A percentile compares a stretch with the other conserved stretches of the same genome.
phyloP scores from a whole-genome alignment of 2,888 invertebrate species.

The Hirtodrosophila trivittata region DNA sequence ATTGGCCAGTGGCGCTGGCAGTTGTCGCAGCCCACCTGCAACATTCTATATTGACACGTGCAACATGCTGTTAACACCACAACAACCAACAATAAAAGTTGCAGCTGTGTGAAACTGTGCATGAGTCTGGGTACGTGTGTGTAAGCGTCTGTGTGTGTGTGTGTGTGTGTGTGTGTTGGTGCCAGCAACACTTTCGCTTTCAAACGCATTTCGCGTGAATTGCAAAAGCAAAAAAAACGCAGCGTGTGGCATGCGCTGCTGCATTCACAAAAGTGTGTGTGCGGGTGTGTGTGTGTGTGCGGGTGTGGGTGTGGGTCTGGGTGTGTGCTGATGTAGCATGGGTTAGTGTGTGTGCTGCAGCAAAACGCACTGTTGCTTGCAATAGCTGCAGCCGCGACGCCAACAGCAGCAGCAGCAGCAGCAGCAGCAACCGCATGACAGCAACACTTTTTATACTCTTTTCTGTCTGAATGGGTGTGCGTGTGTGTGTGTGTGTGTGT shows the following conservation, averaged over 20 bases:
- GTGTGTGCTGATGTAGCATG: constrained; percentile 26
- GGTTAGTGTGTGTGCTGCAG: constrained; percentile 49
- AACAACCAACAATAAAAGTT: constrained; percentile 44
- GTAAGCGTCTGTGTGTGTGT: constrained; percentile 31
- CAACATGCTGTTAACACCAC: constrained; percentile 77
- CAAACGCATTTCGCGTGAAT: constrained; percentile 75
- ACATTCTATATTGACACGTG: constrained; percentile 73
- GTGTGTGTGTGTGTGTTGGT: constrained; percentile 46
- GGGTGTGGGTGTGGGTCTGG: constrained; percentile 15
- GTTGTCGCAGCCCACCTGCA: constrained; percentile 60
- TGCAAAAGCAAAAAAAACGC: constrained; percentile 50
- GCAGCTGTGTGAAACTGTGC: constrained; percentile 19
- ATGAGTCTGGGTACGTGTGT: constrained; percentile 19
- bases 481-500: constrained; percentile 20
- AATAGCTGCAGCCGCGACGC: constrained; percentile 43
- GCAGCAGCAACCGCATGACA: constrained; percentile 59
- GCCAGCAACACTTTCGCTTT: constrained; percentile 78
- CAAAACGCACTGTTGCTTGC: constrained; percentile 75
- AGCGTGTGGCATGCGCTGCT: constrained; percentile 23
- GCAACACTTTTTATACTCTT: constrained; percentile 73
- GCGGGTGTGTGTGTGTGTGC: constrained; percentile 33
- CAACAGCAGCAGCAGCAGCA: constrained; percentile 29
- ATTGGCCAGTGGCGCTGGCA: constrained; percentile 45
- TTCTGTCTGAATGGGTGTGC: constrained; percentile 32
- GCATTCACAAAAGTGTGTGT: constrained; percentile 15